These are phyloP conservation scores for Brachypodius melanocephalos DNA, from an alignment of 2,113 vertebrate species.

Conservation along the genomic window DNA sequence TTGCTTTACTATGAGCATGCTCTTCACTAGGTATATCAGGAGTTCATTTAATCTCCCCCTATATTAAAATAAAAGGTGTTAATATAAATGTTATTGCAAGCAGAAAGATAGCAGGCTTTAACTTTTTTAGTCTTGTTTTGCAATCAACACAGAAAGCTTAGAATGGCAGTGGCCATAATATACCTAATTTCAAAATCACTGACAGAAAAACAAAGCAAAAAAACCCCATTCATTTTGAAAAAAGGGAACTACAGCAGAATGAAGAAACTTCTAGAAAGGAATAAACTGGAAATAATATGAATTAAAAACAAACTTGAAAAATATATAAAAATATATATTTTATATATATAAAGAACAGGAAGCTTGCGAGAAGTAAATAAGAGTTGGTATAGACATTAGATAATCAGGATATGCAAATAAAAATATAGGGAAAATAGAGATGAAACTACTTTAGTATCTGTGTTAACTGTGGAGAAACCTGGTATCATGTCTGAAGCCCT, in stretches of 20 bases:
- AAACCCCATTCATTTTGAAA: neutral
- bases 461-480: neutral
- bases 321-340: neutral
- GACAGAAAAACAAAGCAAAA: neutral
- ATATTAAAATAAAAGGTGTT: neutral
- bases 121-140: neutral
- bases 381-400: neutral
- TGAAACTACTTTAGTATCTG: neutral
- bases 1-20: neutral
- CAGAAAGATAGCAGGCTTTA: neutral
- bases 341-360: neutral
- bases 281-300: neutral
- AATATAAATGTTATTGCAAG: neutral
- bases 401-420: neutral
- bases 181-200: neutral
- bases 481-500: neutral
- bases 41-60: neutral
- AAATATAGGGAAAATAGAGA: neutral
- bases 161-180: neutral
- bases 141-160: neutral
- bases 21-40: neutral
- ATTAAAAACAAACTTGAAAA: neutral
- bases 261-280: neutral
- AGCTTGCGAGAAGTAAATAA: neutral
- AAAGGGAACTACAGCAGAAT: neutral